These are phyloP conservation scores for Epicauta chinensis DNA, from an alignment of 1,140 invertebrate species.

Conservation along the genomic window DNA sequence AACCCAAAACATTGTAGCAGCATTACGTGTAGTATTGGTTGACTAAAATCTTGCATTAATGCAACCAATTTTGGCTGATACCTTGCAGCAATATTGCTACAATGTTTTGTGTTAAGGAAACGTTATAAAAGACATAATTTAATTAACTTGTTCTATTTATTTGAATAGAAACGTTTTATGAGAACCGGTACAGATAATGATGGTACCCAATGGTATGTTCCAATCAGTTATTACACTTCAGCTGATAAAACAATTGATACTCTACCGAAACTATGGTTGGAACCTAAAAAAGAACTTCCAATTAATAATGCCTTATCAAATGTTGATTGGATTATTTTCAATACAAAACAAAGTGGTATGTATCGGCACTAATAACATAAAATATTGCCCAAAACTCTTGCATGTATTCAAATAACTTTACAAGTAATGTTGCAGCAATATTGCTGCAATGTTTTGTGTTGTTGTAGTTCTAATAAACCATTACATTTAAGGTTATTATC, in stretches of 20 bases:
- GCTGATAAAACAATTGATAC: constrained; percentile 44
- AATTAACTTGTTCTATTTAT: constrained; percentile 39
- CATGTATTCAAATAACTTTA: too few species aligned
- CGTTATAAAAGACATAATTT: background rate
- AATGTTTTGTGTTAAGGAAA: background rate
- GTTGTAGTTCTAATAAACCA: constrained; percentile 1
- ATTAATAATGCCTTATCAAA: constrained; percentile 41
- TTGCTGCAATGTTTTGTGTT: background rate
- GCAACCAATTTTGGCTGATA: too few species aligned
- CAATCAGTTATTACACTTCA: constrained; percentile 52
- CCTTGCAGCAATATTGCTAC: too few species aligned
- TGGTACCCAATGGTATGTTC: constrained; percentile 49
- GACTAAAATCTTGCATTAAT: too few species aligned
- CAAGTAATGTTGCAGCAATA: too few species aligned
- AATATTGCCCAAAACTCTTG: too few species aligned
- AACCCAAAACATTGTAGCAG: too few species aligned
- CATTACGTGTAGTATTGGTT: too few species aligned
- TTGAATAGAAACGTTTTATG: background rate
- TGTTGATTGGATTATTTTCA: constrained; percentile 63
- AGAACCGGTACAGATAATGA: background rate
- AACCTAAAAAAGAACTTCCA: constrained; percentile 18
- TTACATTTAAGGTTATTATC: constrained; percentile 58
- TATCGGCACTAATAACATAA: background rate
- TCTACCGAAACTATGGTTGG: constrained; percentile 46
- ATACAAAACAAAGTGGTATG: constrained; percentile 58